Base-by-base conservation (phyloP, 2,888 invertebrate genomes). In the Temnothorax rugatulus region DNA sequence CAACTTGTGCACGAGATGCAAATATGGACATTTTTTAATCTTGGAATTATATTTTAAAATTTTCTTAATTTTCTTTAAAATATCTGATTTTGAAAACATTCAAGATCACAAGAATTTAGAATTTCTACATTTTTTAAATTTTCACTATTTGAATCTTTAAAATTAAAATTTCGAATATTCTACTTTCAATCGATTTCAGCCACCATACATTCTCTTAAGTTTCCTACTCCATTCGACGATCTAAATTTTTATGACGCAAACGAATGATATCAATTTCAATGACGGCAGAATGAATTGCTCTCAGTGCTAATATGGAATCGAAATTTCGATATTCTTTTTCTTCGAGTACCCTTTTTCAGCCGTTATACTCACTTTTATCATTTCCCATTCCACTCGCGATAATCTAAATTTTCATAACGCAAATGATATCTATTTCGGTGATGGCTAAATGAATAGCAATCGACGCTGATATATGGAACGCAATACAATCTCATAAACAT, bases 361-460 rank as follows among this genome's bases (percentile, higher is more conserved):
- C 44, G 2, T 66, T 18, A 8, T 44, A 66, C 18, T 25, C 18
- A 8, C 44, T 44, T 44, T 44, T 47, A 47, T 47, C 47, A 29
- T 29, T 47, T 69, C 29, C 29, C 13, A n/a, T 50, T 29, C 47
- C 47, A 11, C 29, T 69, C 25, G 29, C 18, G 29, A 29, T 34
- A n/a, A 59, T 75, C 61, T 50, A 54, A 57, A 68, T 68, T 68
- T 38, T 57, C 54, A 25, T 77, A 9, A 25, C 41, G n/a, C 25
- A 38, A 68, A 77, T 29, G 54, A 44, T 68, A 54, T 68, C 68
- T 57, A 29, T 68, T 77, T 44, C 68, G 44, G 15, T 68, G 68
- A 77, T 54, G 44, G 68, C 29, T 68, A 44, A 77, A 77, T 68
- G 68, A 77, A 77, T 77, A 68, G 68, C 68, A 54, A 77, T 54